Base-by-base conservation (phyloP, 1,140 invertebrate genomes). In the Semibalanus balanoides region DNA sequence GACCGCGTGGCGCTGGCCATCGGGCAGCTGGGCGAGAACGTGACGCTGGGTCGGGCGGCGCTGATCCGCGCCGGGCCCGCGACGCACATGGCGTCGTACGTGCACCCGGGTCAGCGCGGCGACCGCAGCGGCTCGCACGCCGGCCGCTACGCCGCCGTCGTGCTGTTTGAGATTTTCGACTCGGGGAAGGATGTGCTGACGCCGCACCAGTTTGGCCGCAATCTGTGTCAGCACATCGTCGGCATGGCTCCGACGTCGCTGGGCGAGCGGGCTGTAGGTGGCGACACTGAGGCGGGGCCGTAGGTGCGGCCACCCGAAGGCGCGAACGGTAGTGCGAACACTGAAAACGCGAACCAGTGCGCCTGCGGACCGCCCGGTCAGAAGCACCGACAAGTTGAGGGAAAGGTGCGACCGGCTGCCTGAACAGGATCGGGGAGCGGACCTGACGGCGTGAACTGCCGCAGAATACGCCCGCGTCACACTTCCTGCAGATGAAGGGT, bases 21-120 rank as follows among this genome's bases (percentile, higher is more conserved):
- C 81, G 94, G 94, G 1, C 87, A 85, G 74, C 84, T 98, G 14
- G 94, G 95, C 27, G 96, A 98, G 85, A 97, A 97, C 84, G 91
- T 96, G 71, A 83, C 86, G n/a, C 82, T 95, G 30, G 86, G 89
- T 73, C 85, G 94, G 75, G 94, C 92, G 0, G 84, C 92, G 1
- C 79, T 80, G 40, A 25, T 84, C 25, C 79, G 77, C 22, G 79
- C 77, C 31, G n/a, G 35, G 0, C 29, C 76, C 30, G 74, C 75
- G 30, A 29, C 73, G 30, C 28, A 73, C 14, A 3, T 82, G 27
- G 76, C 76, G 29, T 74, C 75, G 40, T 82, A 82, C 74, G 77
- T 81, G 74, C 81, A 82, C 75, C 74, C 79, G 28, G 73, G 78
- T 73, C 70, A 72, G n/a, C 3, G 25, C 11, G 0, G 11, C 3